Evolutionary conservation across 2,113 vertebrate species (phyloP).

Genomic region (Chloroceryle aenea): DNA sequence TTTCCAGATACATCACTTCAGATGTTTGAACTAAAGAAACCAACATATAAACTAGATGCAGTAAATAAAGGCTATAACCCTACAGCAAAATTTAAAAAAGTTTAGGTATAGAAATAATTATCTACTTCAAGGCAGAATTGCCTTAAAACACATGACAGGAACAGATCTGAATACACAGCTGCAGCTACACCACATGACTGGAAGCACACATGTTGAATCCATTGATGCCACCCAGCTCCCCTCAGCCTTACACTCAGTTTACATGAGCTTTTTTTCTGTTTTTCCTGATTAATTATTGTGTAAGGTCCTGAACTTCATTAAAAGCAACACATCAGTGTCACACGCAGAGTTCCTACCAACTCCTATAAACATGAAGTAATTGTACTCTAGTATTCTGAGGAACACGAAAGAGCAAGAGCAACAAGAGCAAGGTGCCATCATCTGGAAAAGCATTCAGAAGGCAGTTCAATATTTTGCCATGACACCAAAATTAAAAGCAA

Average conservation of each 20-base stretch:
- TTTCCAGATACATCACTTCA: neutral
- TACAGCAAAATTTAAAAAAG: neutral
- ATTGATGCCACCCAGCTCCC: neutral
- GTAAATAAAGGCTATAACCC: neutral
- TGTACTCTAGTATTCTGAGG: neutral
- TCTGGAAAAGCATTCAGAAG: neutral
- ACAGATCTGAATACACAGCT: neutral
- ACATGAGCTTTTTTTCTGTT: neutral
- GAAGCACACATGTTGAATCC: neutral
- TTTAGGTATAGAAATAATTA: no score
- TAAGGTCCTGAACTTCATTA: neutral
- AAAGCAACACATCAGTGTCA: neutral
- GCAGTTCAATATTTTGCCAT: neutral
- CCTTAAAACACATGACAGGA: neutral
- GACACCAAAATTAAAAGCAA: neutral
- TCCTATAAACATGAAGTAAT: accelerated
- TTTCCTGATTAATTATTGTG: neutral
- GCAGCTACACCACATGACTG: neutral
- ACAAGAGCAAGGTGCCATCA: neutral
- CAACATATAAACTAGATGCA: neutral
- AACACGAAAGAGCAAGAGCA: neutral
- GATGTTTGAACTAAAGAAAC: neutral
- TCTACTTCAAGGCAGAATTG: neutral
- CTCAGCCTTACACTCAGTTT: neutral
- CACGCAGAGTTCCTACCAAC: neutral